Evolutionary conservation across 1,140 invertebrate species (phyloP), one percentile per base, ranked within the genome.

Genomic region (Tyrophagus putrescentiae): DNA sequence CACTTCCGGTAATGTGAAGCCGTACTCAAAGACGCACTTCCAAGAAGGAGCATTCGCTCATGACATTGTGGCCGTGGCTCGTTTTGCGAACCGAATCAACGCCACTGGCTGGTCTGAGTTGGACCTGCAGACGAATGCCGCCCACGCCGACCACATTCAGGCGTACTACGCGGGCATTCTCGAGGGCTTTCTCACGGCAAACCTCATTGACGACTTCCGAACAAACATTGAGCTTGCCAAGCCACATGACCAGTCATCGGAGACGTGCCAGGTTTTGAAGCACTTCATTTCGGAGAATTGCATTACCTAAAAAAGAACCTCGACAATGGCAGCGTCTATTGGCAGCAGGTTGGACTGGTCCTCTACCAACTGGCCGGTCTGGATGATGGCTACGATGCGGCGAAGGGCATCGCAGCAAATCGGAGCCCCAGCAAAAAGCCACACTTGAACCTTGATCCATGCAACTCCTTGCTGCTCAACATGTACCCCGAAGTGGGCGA

Each of bases 161-260:
- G 85, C 86, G 0, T 88, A 84, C 69, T 83, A 84, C 1, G 87
- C 88, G 18, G 90, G 90, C 7, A 76, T 88, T 16, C 75, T 86
- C 0, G 89, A 93, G 72, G 88, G 87, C 0, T 81, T 80, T 32
- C 69, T 87, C 1, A 87, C 85, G 3, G 83, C 82, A 78, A 81
- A 83, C 64, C 74, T 87, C 28, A 89, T 92, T 56, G 79, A 84
- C 68, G 79, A 82, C 67, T 84, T 87, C 69, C 85, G 85, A 77
- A 73, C 79, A 66, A 87, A 88, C 68, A 86, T 84, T 1, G 78
- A 87, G 25, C 73, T 78, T 42, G 71, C 71, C 31, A 79, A 80
- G 60, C 91, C 87, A 68, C 74, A 81, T 1, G 75, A 77, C 11
- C 76, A 78, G 62, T 67, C 78, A n/a, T 70, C 74, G 9, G 80